These are phyloP conservation scores for Pherbina coryleti DNA, from an alignment of 2,888 invertebrate species.

Conservation along the genomic window DNA sequence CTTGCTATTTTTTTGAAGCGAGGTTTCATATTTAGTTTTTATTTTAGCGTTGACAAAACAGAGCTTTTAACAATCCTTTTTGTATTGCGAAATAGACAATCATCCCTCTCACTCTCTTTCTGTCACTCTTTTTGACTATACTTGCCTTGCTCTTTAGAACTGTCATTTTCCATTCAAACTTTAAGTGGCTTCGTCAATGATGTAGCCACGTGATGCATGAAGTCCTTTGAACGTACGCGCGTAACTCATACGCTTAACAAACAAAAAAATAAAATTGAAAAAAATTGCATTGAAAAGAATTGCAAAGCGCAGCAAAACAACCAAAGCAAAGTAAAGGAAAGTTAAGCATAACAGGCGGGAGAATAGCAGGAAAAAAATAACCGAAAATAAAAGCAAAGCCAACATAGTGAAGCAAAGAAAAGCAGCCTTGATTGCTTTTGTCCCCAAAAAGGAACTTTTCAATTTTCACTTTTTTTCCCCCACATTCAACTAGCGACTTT, in stretches of 20 bases:
- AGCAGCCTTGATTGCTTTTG: constrained; percentile 28
- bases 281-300: no score
- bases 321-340: background rate
- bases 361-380: background rate
- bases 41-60: background rate
- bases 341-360: no score
- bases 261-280: no score
- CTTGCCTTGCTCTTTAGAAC: constrained; percentile 4
- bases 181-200: constrained; percentile 32
- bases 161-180: constrained; percentile 22
- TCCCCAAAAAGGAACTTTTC: constrained; percentile 25
- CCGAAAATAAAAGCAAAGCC: background rate
- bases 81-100: no score
- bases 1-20: background rate
- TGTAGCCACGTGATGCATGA: constrained; percentile 25
- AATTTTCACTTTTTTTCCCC: constrained; percentile 22
- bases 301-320: background rate
- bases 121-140: background rate
- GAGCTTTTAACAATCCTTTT: constrained; percentile 5
- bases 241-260: background rate
- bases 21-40: background rate
- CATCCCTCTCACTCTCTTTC: background rate
- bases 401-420: background rate
- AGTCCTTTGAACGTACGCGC: background rate
- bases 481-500: background rate